Percentiles rank a stretch among this genome's conserved stretches.
These are phyloP conservation scores for Rotaria socialis DNA, from an alignment of 2,888 invertebrate genomes.

Conservation along the genomic window DNA sequence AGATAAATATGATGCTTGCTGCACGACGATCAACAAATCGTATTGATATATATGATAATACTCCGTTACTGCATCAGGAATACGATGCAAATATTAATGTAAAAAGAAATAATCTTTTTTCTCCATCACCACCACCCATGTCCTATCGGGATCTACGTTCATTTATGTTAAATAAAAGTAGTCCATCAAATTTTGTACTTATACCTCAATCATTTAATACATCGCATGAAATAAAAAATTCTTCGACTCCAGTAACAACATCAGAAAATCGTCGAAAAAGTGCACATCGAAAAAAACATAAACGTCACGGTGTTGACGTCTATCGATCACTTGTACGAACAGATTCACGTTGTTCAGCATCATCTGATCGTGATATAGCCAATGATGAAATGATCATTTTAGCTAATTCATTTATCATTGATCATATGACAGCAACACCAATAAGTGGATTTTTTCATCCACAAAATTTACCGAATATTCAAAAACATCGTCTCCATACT, in stretches of 20 bases:
- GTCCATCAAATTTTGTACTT: background rate
- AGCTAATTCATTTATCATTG: background rate
- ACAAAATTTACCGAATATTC: background rate
- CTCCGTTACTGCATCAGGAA: background rate
- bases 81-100: background rate
- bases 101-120: background rate
- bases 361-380: too few relatives aligned
- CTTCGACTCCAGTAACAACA: too few relatives aligned
- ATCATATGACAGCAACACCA: too few relatives aligned
- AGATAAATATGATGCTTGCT: background rate
- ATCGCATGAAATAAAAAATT: too few relatives aligned
- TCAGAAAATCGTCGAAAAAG: too few relatives aligned
- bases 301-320: background rate
- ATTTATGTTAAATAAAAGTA: background rate
- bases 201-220: background rate
- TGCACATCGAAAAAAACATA: background rate
- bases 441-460: background rate
- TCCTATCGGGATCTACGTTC: background rate
- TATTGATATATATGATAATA: background rate
- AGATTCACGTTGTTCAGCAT: too few relatives aligned
- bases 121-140: background rate
- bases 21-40: background rate
- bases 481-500: too few relatives aligned
- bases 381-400: too few relatives aligned
- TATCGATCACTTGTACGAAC: background rate